Base-by-base conservation (phyloP, 2,888 invertebrate genomes). In the Drosophila diplacantha region DNA sequence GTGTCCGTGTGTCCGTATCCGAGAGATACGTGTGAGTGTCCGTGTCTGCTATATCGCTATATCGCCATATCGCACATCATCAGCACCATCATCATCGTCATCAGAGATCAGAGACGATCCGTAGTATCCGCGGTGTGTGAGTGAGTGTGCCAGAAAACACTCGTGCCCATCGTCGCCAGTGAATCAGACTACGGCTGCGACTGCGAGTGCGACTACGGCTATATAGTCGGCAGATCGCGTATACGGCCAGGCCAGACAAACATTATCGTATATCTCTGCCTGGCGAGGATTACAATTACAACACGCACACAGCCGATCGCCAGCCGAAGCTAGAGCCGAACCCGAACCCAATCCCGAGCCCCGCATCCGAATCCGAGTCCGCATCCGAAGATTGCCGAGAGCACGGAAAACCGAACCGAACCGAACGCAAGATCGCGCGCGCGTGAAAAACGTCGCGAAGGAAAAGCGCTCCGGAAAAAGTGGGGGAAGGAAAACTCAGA, bases 251-350 rank as follows among this genome's bases (percentile, higher is more conserved):
- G 63, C 83, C 52, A 83, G 74, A 75, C 71, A 70, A 83, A 72
- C 80, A 83, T 82, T 83, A 83, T 75, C 80, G 72, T 81, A 81
- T 78, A 75, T 71, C 81, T 63, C 70, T 72, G 74, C 66, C 65
- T 46, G 72, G 69, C 78, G 78, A 83, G 84, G 84, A 78, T 78
- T 83, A 83, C 84, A 80, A 74, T 84, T 84, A 84, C 82, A 83
- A 65, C 69, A 61, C 51, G 66, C 65, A 78, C 75, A 51, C 73
- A 37, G 47, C 35, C 65, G 57, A 66, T 73, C 79, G 69, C 72
- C 52, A 62, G 60, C 14, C 51, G 43, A 69, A 62, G 60, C 53
- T 51, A 53, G 37, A 37, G 39, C 59, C 39, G 39, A 39, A 26
- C 16, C 24, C 56, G 43, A 44, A 56, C 56, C 26, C 24, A 7